Conservation (phyloP, 2,888 invertebrate genomes). For the Netelia melanura region DNA sequence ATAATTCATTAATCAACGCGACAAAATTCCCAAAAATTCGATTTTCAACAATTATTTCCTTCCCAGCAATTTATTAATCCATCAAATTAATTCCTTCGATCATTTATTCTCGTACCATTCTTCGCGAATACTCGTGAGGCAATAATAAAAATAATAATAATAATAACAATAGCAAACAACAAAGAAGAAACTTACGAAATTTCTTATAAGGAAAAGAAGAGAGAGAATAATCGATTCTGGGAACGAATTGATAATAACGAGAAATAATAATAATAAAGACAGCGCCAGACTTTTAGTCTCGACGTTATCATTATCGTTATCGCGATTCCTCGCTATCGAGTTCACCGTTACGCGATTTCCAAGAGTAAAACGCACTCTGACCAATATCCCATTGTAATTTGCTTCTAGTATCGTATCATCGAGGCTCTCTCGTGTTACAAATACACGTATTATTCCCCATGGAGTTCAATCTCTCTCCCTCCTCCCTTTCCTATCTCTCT, state of each 20-base stretch:
- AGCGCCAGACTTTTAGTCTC: not conserved
- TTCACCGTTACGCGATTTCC: conserved; percentile 20
- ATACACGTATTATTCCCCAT: conserved; percentile 38
- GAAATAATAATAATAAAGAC: conserved; percentile 2
- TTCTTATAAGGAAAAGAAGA: not conserved
- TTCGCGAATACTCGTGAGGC: too few species aligned
- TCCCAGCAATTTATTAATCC: too few species aligned
- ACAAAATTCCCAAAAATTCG: too few species aligned
- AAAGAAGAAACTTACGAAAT: not conserved
- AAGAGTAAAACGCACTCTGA: not conserved
- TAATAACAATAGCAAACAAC: too few species aligned
- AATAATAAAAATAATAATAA: too few species aligned
- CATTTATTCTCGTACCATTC: too few species aligned
- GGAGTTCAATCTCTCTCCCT: conserved; percentile 14
- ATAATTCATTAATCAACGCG: too few species aligned
- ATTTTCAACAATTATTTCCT: too few species aligned
- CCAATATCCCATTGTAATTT: conserved; percentile 48
- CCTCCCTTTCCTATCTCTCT: conserved; percentile 14
- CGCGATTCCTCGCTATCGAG: conserved; percentile 12
- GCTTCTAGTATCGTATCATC: conserved; percentile 11
- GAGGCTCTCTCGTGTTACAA: conserved; percentile 33
- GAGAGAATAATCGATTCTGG: not conserved
- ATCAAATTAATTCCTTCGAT: too few species aligned
- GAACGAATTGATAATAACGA: not conserved
- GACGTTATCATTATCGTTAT: not conserved